Conservation (phyloP, 1,140 invertebrate genomes). For the Papilio dardanus region DNA sequence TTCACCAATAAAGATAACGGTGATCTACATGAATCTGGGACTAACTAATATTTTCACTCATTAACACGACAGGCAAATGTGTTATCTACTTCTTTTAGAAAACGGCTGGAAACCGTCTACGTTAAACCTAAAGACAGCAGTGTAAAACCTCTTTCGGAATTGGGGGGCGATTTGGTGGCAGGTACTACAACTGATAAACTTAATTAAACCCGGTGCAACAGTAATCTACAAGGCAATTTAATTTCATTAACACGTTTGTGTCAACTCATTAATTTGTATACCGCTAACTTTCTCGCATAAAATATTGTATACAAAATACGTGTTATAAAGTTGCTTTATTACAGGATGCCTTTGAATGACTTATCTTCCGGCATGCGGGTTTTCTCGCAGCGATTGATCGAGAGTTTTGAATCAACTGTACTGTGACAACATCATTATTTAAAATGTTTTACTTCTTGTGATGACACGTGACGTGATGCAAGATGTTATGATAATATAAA, state of each 20-base stretch:
- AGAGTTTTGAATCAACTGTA: not conserved
- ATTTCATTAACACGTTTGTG: not conserved
- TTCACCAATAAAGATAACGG: too few relatives aligned
- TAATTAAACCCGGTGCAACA: not conserved
- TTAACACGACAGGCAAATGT: not conserved
- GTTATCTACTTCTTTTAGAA: not conserved
- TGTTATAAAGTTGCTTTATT: not conserved
- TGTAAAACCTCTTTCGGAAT: not conserved
- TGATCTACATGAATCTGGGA: not conserved
- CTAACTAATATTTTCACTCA: not conserved
- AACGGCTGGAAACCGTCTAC: too few relatives aligned
- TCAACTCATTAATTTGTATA: not conserved
- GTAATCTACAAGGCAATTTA: not conserved
- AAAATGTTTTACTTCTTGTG: slow-evolving; percentile 19
- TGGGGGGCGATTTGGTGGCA: not conserved
- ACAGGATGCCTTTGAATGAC: slow-evolving; percentile 4
- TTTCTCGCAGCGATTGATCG: slow-evolving; percentile 8
- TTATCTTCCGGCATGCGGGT: slow-evolving; percentile 7
- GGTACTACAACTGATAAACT: not conserved
- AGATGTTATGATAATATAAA: not conserved
- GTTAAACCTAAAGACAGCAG: not conserved
- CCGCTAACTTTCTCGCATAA: slow-evolving; percentile 9
- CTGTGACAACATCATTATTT: slow-evolving; percentile 19
- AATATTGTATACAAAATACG: slow-evolving; percentile 1
- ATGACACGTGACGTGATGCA: slow-evolving; percentile 1